These are phyloP conservation scores for Otolemur crassicaudatus DNA, from an alignment of 2,797 vertebrate genomes.

Conservation along the genomic window DNA sequence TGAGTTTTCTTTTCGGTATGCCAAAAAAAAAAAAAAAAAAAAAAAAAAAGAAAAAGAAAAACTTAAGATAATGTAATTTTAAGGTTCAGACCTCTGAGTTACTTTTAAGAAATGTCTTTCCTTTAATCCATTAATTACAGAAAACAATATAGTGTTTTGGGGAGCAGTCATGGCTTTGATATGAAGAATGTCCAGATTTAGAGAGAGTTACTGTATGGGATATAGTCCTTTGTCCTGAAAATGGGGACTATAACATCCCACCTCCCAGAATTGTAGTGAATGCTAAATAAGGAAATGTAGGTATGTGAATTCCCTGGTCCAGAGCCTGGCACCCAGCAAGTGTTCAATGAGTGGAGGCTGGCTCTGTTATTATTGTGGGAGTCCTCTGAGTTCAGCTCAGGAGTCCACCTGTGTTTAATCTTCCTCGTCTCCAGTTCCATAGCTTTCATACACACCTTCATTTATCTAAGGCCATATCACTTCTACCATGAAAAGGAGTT, in stretches of 20 bases:
- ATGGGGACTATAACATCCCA: background rate
- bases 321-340: background rate
- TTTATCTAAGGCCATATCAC: background rate
- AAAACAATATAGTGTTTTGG: background rate
- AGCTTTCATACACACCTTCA: background rate
- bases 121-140: background rate
- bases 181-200: background rate
- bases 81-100: conserved; percentile 34
- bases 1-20: conserved; percentile 43
- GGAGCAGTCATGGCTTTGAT: background rate
- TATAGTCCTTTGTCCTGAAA: background rate
- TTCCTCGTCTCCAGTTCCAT: background rate
- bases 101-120: background rate
- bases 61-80: background rate
- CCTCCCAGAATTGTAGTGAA: background rate
- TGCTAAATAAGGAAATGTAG: background rate
- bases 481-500: background rate
- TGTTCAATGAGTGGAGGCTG: background rate
- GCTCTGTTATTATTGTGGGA: background rate
- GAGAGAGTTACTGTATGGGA: background rate
- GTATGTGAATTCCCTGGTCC: background rate
- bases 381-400: conserved; percentile 4
- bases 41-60: background rate
- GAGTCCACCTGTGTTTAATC: background rate
- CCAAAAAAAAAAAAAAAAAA: background rate